Conservation (phyloP, 2,113 vertebrate species). For the Gobius niger region DNA sequence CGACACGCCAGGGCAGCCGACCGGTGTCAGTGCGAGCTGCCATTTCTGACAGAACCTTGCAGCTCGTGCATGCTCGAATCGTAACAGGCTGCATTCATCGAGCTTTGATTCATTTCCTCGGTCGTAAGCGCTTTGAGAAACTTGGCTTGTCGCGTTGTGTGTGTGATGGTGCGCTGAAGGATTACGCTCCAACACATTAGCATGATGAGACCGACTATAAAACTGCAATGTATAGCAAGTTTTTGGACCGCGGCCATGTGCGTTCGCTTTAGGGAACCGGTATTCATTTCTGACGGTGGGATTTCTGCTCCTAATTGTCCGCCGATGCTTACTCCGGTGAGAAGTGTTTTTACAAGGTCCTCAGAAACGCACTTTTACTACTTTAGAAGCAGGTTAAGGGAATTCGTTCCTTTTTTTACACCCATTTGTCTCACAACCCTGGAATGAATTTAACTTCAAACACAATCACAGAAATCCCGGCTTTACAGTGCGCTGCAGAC, state of each 20-base stretch:
- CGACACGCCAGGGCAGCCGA: constrained; percentile 48
- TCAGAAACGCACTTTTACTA: constrained; percentile 5
- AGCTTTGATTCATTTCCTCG: constrained; percentile 46
- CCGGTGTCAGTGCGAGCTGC: constrained; percentile 18
- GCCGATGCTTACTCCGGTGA: not conserved
- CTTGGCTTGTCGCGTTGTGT: constrained; percentile 8
- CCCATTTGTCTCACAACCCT: constrained; percentile 7
- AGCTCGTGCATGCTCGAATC: constrained; percentile 32
- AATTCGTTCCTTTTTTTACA: not conserved
- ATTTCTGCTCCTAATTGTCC: constrained; percentile 5
- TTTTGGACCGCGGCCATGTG: constrained; percentile 17
- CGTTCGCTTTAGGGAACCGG: constrained; percentile 6
- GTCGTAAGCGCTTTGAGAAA: constrained; percentile 10
- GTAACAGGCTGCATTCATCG: constrained; percentile 53
- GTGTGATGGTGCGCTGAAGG: constrained; percentile 32
- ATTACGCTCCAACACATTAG: constrained; percentile 44
- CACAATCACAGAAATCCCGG: not conserved
- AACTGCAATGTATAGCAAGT: constrained; percentile 5
- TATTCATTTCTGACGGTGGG: not conserved
- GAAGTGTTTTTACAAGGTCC: constrained; percentile 10
- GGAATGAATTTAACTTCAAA: not conserved
- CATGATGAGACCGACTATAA: constrained; percentile 27
- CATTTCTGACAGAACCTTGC: constrained; percentile 47
- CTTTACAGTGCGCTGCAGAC: not conserved
- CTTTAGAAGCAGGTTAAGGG: constrained; percentile 1